phyloP scores from a whole-genome alignment of 2,113 vertebrate species.

The Muntiacus reevesi region DNA sequence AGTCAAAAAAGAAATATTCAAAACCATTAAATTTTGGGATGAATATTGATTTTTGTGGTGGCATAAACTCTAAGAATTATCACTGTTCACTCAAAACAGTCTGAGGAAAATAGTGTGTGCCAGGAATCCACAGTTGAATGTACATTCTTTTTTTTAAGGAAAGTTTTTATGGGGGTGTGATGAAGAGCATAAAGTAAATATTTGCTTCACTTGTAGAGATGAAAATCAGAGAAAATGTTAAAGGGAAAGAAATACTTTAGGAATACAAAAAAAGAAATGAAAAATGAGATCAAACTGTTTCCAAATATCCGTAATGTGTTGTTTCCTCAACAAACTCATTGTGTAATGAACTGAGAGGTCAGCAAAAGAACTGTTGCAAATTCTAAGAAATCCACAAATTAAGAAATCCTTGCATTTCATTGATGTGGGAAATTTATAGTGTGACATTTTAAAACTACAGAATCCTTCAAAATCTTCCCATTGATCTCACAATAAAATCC shows the following conservation, averaged over 20 bases:
- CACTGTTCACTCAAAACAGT: not conserved
- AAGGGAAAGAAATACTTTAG: not conserved
- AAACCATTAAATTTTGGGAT: not conserved
- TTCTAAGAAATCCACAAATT: not conserved
- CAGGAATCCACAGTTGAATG: not conserved
- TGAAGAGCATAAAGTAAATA: not conserved
- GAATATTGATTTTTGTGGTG: slow-evolving; percentile 9
- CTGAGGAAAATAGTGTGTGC: not conserved
- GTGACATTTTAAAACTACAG: not conserved
- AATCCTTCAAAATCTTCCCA: not conserved
- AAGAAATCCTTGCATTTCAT: not conserved
- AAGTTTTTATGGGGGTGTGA: not conserved
- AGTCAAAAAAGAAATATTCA: not conserved
- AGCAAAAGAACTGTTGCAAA: not conserved
- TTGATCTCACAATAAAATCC: not conserved
- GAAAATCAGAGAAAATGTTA: not conserved
- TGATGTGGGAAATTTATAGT: not conserved
- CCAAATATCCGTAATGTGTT: not conserved
- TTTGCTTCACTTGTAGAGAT: not conserved
- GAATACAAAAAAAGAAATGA: not conserved
- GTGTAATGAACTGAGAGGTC: not conserved
- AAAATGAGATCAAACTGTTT: not conserved
- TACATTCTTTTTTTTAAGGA: not conserved
- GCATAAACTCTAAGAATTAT: not conserved
- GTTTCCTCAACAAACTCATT: not conserved